Evolutionary conservation across 92 coral and sea anemone genomes (phyloP), one percentile per base, ranked within the genome.

Genomic region (Parazoanthus atlanticus): DNA sequence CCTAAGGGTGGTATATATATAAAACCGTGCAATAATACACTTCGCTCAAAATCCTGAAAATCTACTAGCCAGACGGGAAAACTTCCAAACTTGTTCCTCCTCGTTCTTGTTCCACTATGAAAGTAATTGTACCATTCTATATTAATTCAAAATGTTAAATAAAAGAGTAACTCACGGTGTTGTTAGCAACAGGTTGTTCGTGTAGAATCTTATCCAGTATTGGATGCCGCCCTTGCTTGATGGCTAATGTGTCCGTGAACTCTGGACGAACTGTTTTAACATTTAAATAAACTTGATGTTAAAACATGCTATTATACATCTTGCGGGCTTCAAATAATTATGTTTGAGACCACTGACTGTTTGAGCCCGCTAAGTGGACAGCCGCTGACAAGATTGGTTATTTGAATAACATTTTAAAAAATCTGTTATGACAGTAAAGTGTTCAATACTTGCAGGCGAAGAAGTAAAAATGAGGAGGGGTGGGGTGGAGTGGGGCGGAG

Each of bases 181-280:
- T 97, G 88, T 97, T 97, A 32, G 99, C 92, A 28, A 94, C 97
- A 49, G 99, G 99, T 87, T 91, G 86, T 71, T 95, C 99, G 21
- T 94, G 94, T n/a, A 95, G 92, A 76, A 97, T 95, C 87, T 97
- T 97, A 43, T 97, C 99, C 81, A 97, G 90, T 29, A 97, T 97
- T 9, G 99, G 99, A 82, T 97, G 99, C 13, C 99, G 95, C 21
- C 99, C 99, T 81, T 94, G 96, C 38, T 94, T 96, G 83, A 97
- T 91, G 69, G 99, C 99, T 43, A 97, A 29, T 15, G 99, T 97
- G 82, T 97, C 99, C 8, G 99, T 97, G 33, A 97, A 97, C 89
- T 97, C 99, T 46, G 99, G 99, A 43, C 99, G 97, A 36, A 93
- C 99, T 97, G 84, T 67, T 8, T 26, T 70, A 29, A 28, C 75